These are phyloP conservation scores for Cephalopterus ornatus DNA, from an alignment of 2,113 vertebrate species.

Conservation along the genomic window DNA sequence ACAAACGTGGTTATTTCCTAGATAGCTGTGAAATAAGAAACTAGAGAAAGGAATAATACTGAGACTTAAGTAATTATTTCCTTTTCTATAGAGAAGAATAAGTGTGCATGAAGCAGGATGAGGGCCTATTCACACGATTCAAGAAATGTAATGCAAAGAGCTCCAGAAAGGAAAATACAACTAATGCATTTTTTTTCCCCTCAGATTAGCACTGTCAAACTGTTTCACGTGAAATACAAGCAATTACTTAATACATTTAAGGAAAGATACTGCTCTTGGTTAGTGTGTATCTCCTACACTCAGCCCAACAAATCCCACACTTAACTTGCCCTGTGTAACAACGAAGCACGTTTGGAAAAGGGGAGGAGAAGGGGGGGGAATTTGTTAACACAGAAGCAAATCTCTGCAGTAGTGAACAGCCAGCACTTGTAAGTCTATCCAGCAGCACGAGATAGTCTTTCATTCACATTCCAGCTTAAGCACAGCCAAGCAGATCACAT, in stretches of 20 bases:
- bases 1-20: not conserved
- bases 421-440: conserved; percentile 17
- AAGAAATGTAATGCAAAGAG: not conserved
- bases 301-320: not conserved
- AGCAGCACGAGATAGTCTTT: not conserved
- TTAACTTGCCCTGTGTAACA: not conserved
- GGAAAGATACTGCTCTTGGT: too few species aligned
- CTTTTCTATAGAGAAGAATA: not conserved
- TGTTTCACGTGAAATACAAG: not conserved
- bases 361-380: not conserved
- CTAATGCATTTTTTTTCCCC: not conserved
- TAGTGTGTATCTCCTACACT: not conserved
- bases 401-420: not conserved
- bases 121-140: not conserved
- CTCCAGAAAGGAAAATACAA: not conserved
- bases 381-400: conserved; percentile 27
- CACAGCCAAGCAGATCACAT: conserved; percentile 1
- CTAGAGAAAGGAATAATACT: not conserved
- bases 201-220: not conserved
- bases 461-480: not conserved
- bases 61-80: conserved; percentile 20
- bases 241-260: conserved; percentile 21
- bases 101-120: not conserved
- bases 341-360: not conserved
- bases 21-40: conserved; percentile 12